Conservation (phyloP, 2,113 vertebrate genomes). For the Podarcis muralis region DNA sequence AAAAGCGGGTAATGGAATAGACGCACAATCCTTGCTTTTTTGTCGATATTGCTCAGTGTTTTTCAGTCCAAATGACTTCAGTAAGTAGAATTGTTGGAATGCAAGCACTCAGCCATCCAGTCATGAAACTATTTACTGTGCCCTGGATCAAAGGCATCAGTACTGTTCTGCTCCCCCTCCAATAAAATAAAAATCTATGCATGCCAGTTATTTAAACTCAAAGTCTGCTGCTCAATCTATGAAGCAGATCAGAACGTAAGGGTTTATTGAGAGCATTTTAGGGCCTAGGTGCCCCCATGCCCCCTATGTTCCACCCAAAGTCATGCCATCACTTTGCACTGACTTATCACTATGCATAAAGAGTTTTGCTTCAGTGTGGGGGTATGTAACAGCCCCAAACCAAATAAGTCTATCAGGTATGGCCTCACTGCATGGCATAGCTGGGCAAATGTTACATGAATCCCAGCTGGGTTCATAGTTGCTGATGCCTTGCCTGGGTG, state of each 20-base stretch:
- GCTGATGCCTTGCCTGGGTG: neutral
- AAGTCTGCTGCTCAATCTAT: conserved; percentile 11
- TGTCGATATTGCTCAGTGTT: conserved; percentile 41
- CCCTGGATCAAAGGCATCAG: conserved; percentile 32
- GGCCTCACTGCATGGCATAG: neutral
- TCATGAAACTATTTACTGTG: conserved; percentile 44
- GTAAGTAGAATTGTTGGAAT: conserved; percentile 50
- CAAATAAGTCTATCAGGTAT: neutral
- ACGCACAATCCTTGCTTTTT: conserved; percentile 60
- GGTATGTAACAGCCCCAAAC: neutral
- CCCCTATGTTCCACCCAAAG: neutral
- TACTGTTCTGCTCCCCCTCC: neutral
- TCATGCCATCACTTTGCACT: conserved; percentile 12
- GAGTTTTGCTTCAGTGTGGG: conserved; percentile 7
- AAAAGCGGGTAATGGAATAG: conserved; percentile 67
- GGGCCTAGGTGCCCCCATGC: conserved; percentile 12
- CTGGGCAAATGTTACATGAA: neutral
- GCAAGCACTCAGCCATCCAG: conserved; percentile 19
- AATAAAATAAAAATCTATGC: neutral
- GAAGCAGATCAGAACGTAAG: conserved; percentile 29
- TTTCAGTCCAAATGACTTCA: conserved; percentile 47
- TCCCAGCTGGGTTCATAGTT: neutral
- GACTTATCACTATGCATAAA: neutral
- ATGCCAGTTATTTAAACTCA: neutral
- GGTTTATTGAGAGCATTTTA: conserved; percentile 39